These are phyloP conservation scores for Trachelipus rathkii DNA, from an alignment of 1,140 invertebrate genomes.

Conservation along the genomic window DNA sequence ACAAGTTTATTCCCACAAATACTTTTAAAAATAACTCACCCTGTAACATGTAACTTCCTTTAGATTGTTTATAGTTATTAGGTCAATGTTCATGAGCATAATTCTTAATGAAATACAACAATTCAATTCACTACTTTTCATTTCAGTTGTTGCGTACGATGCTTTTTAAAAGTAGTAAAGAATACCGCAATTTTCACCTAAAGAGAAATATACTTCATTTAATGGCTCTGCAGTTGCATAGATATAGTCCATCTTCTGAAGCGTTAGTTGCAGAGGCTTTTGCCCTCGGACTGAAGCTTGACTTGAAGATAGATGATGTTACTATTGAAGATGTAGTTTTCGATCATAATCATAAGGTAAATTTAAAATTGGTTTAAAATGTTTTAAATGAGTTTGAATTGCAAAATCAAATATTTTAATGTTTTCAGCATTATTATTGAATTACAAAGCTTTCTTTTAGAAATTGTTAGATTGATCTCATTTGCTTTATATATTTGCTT, in stretches of 20 bases:
- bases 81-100: no score
- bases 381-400: background rate
- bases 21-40: no score
- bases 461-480: no score
- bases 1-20: no score
- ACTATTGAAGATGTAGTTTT: background rate
- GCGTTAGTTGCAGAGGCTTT: background rate
- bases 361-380: background rate
- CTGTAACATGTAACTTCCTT: no score
- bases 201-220: background rate
- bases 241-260: background rate
- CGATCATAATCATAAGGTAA: background rate
- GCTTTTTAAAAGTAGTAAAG: background rate
- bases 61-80: no score
- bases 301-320: background rate
- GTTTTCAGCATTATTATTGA: no score
- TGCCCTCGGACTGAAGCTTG: background rate
- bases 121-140: background rate
- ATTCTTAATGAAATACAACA: no score
- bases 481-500: no score
- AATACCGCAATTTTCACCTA: background rate
- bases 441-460: no score
- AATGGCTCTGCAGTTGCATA: background rate
- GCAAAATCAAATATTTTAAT: no score
- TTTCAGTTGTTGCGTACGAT: conserved; percentile 5